Percentiles rank a stretch among this genome's conserved stretches.
phyloP scores from a whole-genome alignment of 2,888 invertebrate species.

The Colostygia pectinataria region DNA sequence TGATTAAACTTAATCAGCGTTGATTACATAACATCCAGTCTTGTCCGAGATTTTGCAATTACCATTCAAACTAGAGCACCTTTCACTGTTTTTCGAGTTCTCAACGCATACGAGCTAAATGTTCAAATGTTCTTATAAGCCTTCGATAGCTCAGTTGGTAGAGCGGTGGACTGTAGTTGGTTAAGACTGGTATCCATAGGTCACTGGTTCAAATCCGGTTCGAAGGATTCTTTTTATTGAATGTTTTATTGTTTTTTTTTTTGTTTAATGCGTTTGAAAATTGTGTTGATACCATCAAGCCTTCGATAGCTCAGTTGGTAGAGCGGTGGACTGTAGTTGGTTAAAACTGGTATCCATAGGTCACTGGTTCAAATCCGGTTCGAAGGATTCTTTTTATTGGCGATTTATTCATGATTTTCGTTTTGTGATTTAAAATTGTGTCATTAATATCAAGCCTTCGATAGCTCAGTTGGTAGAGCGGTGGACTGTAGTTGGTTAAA shows the following conservation, averaged over 20 bases:
- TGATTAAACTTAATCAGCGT: neutral
- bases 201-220: constrained; percentile 85
- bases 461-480: constrained; percentile 84
- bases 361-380: constrained; percentile 85
- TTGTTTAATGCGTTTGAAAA: neutral
- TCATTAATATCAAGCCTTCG: constrained; percentile 56
- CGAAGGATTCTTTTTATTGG: constrained; percentile 67
- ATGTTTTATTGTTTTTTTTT: neutral
- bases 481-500: constrained; percentile 72
- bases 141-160: constrained; percentile 84
- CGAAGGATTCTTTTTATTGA: constrained; percentile 67
- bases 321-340: constrained; percentile 81
- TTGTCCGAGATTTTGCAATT: constrained; percentile 11
- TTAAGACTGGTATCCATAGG: constrained; percentile 76
- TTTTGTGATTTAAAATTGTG: neutral
- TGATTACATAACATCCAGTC: neutral
- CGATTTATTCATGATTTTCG: neutral
- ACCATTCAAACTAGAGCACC: constrained; percentile 38
- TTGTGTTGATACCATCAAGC: neutral
- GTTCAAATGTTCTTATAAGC: constrained; percentile 29
- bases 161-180: constrained; percentile 81
- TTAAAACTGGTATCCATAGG: constrained; percentile 76
- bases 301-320: constrained; percentile 83
- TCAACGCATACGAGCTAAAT: constrained; percentile 1
- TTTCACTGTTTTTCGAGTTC: constrained; percentile 39